These are phyloP conservation scores for Apodemus speciosus DNA, from an alignment of 2,113 vertebrate species.

Conservation along the genomic window DNA sequence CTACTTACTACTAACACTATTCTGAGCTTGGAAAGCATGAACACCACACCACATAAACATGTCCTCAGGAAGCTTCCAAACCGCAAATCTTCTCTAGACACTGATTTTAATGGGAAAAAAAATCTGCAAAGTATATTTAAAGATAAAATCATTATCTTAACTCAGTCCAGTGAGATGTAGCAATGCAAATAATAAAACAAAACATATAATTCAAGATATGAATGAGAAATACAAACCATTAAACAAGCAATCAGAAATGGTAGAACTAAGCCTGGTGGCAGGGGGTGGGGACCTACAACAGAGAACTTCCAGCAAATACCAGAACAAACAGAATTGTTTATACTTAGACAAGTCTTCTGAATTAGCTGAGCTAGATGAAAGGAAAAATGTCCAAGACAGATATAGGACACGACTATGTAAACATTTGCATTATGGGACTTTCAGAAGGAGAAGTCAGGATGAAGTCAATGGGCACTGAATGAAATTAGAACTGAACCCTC, in stretches of 20 bases:
- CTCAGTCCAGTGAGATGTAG: neutral
- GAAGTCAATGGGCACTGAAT: neutral
- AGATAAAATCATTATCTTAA: neutral
- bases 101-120: neutral
- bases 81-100: neutral
- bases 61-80: neutral
- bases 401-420: neutral
- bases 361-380: neutral
- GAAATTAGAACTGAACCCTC: neutral
- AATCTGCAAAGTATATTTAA: neutral
- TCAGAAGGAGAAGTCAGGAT: neutral
- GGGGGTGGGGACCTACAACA: neutral
- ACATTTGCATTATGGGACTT: neutral
- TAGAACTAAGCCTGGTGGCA: neutral
- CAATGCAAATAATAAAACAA: neutral
- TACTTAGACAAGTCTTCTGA: neutral
- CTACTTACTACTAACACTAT: too few species aligned
- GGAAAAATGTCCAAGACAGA: neutral
- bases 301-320: neutral
- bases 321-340: neutral
- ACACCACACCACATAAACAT: neutral
- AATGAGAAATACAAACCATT: neutral
- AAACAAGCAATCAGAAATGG: neutral
- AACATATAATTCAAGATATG: neutral
- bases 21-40: neutral